Evolutionary conservation across 53 echinoderm and acorn worm genomes (phyloP), one percentile per base, ranked within the genome.

Genomic region (Patiria pectinifera): DNA sequence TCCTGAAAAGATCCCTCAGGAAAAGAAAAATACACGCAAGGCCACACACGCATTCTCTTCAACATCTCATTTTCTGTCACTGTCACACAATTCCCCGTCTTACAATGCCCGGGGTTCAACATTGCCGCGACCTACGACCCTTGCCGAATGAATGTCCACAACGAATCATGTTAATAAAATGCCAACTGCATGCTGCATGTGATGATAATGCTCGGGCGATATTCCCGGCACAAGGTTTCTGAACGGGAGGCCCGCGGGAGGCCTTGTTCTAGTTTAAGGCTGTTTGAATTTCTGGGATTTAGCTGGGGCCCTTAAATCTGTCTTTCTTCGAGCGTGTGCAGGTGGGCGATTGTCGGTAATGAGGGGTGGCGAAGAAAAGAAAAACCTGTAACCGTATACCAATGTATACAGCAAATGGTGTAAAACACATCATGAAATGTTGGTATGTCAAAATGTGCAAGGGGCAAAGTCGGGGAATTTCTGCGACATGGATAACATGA

Each of bases 121-220:
- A 84, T 35, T 84, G 84, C 59, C n/a, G 19, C 69, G 84, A 62
- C 63, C 84, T 84, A 15, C 26, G 84, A 84, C 84, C 84, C 84
- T 63, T 6, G 44, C 21, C 66, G 84, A 43, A 66, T 44, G 78
- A 87, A 87, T 77, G 61, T 87, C 87, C 16, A 87, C 59, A 26
- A 1, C 7, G 71, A 77, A 19, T 76, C 59, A 59, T 49, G 76
- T 59, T 75, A 87, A 87, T 75, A 71, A 19, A 85, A 76, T 87
- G 76, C 76, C 75, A 76, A 58, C 75, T 74, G 60, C 48, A 69
- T 48, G 70, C 85, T 44, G 85, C 16, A 71, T 49, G 70, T 45
- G 15, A 3, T 19, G 10, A 24, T 3, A n/a, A 16, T 24, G 19
- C 74, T 23, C 53, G 53, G 53, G 22, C 19, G 8, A 9, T 13